Percentiles rank a stretch among this genome's conserved stretches.
phyloP scores from a whole-genome alignment of 2,888 invertebrate species.

The Nomada hirtipes region DNA sequence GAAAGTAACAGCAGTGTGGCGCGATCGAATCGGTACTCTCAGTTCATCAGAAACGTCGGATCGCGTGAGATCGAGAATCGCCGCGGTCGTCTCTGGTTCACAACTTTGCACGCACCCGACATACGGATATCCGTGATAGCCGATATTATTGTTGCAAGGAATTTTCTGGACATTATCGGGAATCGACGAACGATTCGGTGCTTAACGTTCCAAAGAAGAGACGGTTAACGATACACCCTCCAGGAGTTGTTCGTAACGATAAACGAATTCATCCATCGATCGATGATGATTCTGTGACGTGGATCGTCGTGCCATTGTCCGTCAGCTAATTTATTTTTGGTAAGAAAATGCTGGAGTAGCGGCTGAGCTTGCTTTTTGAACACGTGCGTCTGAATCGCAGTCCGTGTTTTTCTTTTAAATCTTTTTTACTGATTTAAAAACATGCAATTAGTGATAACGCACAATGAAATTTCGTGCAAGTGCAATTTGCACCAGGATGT shows the following conservation, averaged over 20 bases:
- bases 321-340: slow-evolving; percentile 19
- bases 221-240: neutral
- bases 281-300: slow-evolving; percentile 27
- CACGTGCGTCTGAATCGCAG: neutral
- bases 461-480: no score
- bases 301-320: slow-evolving; percentile 7
- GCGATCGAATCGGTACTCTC: slow-evolving; percentile 44
- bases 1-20: slow-evolving; percentile 45
- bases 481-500: no score
- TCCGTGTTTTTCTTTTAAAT: neutral
- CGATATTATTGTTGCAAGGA: neutral
- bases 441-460: no score
- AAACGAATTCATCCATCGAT: neutral
- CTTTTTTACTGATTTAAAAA: no score
- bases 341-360: slow-evolving; percentile 18
- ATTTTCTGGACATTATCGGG: neutral
- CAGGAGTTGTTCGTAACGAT: neutral
- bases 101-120: neutral
- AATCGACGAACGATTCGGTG: neutral
- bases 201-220: neutral
- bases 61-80: slow-evolving; percentile 48
- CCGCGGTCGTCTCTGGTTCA: neutral
- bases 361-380: neutral
- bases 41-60: slow-evolving; percentile 54
- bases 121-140: neutral